Base-by-base conservation (phyloP, 1,140 invertebrate species). In the Drosophila jambulina region DNA sequence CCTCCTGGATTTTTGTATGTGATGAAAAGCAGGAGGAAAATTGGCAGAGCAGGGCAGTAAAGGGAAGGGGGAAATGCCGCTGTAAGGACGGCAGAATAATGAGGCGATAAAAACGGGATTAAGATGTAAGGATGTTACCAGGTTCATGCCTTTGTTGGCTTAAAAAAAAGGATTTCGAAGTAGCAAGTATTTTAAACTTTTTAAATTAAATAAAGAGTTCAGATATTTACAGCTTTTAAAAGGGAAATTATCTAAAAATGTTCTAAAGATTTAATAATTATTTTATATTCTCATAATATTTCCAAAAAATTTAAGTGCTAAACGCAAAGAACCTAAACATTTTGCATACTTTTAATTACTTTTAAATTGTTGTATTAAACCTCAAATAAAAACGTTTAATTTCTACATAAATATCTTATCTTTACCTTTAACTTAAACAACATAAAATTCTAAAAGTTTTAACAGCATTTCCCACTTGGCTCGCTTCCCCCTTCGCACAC, bases 41-140 rank as follows among this genome's bases (percentile, higher is more conserved):
- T 69, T 59, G 34, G 53, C 32, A 59, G n/a, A n/a, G n/a, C n/a
- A n/a, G n/a, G n/a, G n/a, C n/a, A n/a, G n/a, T n/a, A n/a, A n/a
- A n/a, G n/a, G n/a, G n/a, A n/a, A n/a, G n/a, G n/a, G 42, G 32
- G 29, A 43, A 32, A 46, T 56, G 10, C 8, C 12, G 23, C 13
- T 64, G 40, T 42, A 49, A 29, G 68, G n/a, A 60, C 38, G 36
- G 13, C 42, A 65, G 42, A 56, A 77, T 77, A 77, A 75, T 68
- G 72, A 65, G 54, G 72, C 46, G 63, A 78, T 54, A 78, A 49
- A 78, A 61, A 32, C 19, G 57, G 45, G 48, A 75, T 77, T 59
- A 60, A 79, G 54, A 54, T 78, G 65, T 63, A 43, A 34, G 56
- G 38, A 53, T 53, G n/a, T 23, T n/a, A 34, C n/a, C 19, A 25